A percentile compares a stretch with the other conserved stretches of the same genome.
Evolutionary conservation across 2,113 vertebrate genomes (phyloP).

Genomic region (Phasianus colchicus): DNA sequence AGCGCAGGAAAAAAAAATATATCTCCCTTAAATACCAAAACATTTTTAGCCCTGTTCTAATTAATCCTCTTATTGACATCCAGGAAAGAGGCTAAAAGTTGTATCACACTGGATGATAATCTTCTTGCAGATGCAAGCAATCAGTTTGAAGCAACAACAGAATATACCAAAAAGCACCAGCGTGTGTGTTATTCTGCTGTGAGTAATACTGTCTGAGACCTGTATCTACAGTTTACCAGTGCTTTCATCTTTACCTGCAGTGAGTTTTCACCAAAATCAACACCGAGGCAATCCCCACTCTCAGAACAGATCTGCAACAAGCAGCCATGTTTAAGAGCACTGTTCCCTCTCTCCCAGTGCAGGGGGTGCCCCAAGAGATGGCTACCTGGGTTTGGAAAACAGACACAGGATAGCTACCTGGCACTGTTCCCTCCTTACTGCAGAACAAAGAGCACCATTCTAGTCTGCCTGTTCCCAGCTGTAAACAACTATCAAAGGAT

Average conservation of each 20-base stretch:
- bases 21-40: background rate
- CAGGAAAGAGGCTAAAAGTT: slow-evolving; percentile 14
- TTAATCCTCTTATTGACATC: slow-evolving; percentile 16
- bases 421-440: background rate
- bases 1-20: background rate
- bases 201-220: background rate
- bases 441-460: slow-evolving; percentile 25
- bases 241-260: background rate
- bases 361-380: background rate
- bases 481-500: background rate
- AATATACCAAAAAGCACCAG: background rate
- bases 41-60: slow-evolving; percentile 26
- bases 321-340: background rate
- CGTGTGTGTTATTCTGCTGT: background rate
- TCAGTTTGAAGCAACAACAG: background rate
- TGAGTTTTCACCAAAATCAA: background rate
- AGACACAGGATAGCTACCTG: background rate
- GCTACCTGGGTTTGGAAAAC: background rate
- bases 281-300: background rate
- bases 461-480: background rate
- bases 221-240: background rate
- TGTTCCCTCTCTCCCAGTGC: background rate
- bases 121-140: slow-evolving; percentile 2
- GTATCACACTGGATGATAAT: background rate
- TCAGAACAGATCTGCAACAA: background rate